phyloP scores from a whole-genome alignment of 2,797 vertebrate species.

The Enteromius fasciolatus region DNA sequence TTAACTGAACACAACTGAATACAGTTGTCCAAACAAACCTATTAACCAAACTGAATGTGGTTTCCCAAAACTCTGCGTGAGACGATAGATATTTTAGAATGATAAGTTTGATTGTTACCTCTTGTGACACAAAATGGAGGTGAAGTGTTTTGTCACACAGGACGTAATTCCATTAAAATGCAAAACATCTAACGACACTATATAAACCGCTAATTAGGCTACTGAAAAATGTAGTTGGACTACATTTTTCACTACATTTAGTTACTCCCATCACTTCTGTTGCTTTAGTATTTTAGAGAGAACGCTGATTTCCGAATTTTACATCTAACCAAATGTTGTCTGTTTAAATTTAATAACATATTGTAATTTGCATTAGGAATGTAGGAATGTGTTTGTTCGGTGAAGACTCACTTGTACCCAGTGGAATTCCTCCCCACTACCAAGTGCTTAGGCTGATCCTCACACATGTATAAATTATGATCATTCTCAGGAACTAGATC shows the following conservation, averaged over 20 bases:
- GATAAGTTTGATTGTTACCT: too few relatives aligned
- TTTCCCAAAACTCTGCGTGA: too few relatives aligned
- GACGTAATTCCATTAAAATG: background rate
- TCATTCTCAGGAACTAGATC: constrained; percentile 97
- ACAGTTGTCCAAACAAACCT: too few relatives aligned
- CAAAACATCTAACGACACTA: background rate
- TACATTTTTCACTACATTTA: too few relatives aligned
- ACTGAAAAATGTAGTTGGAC: background rate
- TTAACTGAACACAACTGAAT: too few relatives aligned
- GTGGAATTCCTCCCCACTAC: constrained; percentile 96
- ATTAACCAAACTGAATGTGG: too few relatives aligned
- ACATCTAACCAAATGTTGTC: background rate
- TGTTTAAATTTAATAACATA: background rate
- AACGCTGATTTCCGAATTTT: background rate
- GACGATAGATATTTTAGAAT: too few relatives aligned
- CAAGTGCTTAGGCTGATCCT: constrained; percentile 90
- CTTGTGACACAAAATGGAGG: too few relatives aligned
- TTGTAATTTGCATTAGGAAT: background rate
- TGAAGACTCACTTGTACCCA: constrained; percentile 88
- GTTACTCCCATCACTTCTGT: background rate
- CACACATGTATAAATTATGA: constrained; percentile 89
- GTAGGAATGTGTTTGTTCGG: background rate
- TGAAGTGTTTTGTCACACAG: too few relatives aligned
- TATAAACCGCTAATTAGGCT: background rate
- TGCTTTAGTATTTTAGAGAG: background rate